Evolutionary conservation across 2,797 vertebrate species (phyloP), one percentile per base, ranked within the genome.

Genomic region (Amniataba percoides): DNA sequence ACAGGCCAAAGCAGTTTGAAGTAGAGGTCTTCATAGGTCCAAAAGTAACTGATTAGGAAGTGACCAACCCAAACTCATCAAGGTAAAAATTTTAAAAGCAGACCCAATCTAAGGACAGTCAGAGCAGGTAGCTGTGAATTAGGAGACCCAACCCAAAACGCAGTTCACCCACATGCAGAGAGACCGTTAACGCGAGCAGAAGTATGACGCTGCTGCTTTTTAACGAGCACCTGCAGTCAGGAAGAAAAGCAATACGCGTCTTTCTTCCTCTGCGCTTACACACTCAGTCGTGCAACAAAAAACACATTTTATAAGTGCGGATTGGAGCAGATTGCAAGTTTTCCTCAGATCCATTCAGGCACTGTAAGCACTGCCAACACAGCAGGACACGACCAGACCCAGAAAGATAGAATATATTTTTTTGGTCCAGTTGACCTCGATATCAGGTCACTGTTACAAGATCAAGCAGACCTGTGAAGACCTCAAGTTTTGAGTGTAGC

Each of bases 401-500:
- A 57, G 16, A 42, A 18, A 21, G 16, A n/a, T 3, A 1, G 7
- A 58, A 42, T 31, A 21, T 42, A 4, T 16, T 27, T 42, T 31
- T 65, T 2, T 4, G 3, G 40, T 16, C 4, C 2, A 3, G 15
- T 31, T 11, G 7, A 23, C 1, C 25, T 14, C 1, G 1, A 23
- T 27, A 51, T 36, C 14, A 5, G 3, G 15, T 63, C 21, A 48
- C 25, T 39, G 12, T 45, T 10, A 49, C 4, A 16, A 57, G 27
- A 45, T 18, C 21, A 21, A 53, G 46, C 59, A 49, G 55, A 66
- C 49, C 42, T 78, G 34, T 64, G 36, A 69, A n/a, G 25, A 73
- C 13, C 19, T 60, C 3, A 39, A 45, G 59, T 56, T 61, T 40
- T 5, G 21, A 31, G 10, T 55, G 6, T 46, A 46, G 25, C 14